Base-by-base conservation (phyloP, 2,888 invertebrate species). In the Drosophila mercatorum region DNA sequence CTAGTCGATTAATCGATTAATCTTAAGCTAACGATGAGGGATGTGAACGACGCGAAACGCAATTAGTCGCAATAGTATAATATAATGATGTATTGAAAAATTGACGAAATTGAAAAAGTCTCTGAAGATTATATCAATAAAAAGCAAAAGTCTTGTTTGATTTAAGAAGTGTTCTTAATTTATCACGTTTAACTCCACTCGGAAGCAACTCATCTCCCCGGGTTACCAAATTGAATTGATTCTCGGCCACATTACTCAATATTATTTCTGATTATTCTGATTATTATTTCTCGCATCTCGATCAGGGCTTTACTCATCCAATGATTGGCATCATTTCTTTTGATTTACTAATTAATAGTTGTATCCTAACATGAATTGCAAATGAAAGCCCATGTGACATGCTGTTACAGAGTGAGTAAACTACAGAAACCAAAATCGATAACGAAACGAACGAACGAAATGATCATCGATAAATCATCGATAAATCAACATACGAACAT, bases 331-430 rank as follows among this genome's bases (percentile, higher is more conserved):
- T 51, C 5, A 58, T 63, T 73, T 62, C 38, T 47, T 66, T 73
- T 52, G 40, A 78, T 78, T 78, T 44, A 56, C 61, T 47, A 78
- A 72, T 62, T 41, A 78, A 63, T 72, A 66, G 66, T 73, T 73
- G 51, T 59, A 63, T 79, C 65, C 69, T 59, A 75, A 79, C 65
- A 62, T 61, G 79, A 79, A 61, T 67, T 69, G 60, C 68, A 73
- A 78, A 76, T 62, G 55, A 76, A 43, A 46, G 59, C 43, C 75
- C 78, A 76, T 75, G 75, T 77, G 80, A 84, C 70, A 83, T 79
- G 86, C 83, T 80, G 79, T 67, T 70, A 87, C 87, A 80, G 78
- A 87, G 87, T 87, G 87, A 87, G 87, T 87, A 87, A 81, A 74
- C 62, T 60, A 68, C 65, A 52, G 66, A 59, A 14, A 36, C 2